Conservation (phyloP, 2,888 invertebrate genomes). For the Rhyacophila evoluta region DNA sequence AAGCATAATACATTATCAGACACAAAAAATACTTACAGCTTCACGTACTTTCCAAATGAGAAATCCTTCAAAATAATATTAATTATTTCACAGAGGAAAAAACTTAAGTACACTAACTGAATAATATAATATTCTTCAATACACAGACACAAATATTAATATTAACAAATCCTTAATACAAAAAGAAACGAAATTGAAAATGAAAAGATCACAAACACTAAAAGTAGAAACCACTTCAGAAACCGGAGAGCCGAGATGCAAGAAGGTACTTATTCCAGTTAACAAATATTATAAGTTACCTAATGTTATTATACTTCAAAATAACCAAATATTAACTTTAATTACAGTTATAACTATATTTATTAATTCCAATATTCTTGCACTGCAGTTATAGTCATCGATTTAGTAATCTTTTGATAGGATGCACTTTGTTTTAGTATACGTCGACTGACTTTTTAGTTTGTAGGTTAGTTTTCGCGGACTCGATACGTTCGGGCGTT, state of each 20-base stretch:
- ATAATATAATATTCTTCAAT: background rate
- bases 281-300: background rate
- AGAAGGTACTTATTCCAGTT: background rate
- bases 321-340: background rate
- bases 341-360: background rate
- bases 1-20: no score
- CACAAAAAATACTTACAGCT: background rate
- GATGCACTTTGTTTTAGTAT: background rate
- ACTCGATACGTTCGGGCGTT: background rate
- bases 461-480: constrained; percentile 22
- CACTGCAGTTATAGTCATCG: background rate
- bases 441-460: background rate
- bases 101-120: background rate
- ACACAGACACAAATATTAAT: background rate
- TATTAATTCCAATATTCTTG: background rate
- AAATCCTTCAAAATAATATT: background rate
- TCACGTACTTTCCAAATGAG: background rate
- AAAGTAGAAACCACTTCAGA: background rate
- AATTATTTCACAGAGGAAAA: background rate
- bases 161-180: no score
- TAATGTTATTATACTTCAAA: background rate
- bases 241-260: background rate
- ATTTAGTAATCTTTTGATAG: background rate
- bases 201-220: background rate
- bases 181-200: background rate